phyloP scores from a whole-genome alignment of 2,888 invertebrate genomes.

The Drosophila neutralis region DNA sequence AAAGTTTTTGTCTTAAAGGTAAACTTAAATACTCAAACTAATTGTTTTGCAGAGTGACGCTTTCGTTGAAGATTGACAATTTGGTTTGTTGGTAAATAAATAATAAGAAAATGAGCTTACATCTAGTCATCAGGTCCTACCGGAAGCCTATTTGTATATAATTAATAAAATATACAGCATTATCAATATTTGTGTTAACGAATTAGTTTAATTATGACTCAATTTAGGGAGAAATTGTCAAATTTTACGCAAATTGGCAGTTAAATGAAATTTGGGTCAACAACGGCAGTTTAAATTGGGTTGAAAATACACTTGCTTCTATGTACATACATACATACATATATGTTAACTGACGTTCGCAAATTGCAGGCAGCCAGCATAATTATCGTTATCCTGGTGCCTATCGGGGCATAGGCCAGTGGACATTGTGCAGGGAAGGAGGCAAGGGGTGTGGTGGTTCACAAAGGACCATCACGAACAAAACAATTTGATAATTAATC shows the following conservation, averaged over 20 bases:
- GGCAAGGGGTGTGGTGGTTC: not conserved
- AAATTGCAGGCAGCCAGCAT: conserved; percentile 44
- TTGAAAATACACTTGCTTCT: conserved; percentile 10
- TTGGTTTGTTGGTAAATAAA: not conserved
- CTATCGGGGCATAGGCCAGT: conserved; percentile 35
- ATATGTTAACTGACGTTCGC: conserved; percentile 8
- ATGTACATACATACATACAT: not conserved
- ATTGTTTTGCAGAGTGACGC: not conserved
- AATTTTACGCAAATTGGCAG: conserved; percentile 9
- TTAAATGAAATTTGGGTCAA: conserved; percentile 19
- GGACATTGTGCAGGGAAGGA: not conserved
- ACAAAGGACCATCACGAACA: conserved; percentile 56
- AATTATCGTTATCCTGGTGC: conserved; percentile 55
- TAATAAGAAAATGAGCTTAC: not conserved
- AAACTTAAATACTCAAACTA: not conserved
- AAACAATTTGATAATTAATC: conserved; percentile 70
- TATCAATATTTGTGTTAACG: not conserved
- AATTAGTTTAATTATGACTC: not conserved
- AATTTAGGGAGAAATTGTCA: conserved; percentile 1
- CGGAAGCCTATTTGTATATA: not conserved
- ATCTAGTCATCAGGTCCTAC: too few relatives aligned
- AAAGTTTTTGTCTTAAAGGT: not conserved
- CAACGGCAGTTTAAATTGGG: conserved; percentile 25
- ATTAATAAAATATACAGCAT: not conserved
- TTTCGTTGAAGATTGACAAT: not conserved